Evolutionary conservation across 2,113 vertebrate species (phyloP).

Genomic region (Seriola rivoliana): DNA sequence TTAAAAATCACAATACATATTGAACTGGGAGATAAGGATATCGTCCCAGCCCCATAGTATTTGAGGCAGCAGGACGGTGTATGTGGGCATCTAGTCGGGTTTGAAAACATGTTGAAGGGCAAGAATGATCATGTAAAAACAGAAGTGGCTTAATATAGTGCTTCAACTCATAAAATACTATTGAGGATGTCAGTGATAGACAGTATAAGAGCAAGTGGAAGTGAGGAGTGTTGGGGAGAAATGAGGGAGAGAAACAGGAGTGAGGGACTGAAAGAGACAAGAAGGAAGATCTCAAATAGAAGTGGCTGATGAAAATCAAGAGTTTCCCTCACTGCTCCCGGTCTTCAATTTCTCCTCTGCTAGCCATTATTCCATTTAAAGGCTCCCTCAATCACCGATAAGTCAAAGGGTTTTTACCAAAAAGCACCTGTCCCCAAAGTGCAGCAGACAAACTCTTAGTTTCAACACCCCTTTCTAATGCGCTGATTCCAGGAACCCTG

Average conservation of each 20-base stretch:
- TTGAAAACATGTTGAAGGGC: slow-evolving; percentile 16
- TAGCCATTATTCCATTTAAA: slow-evolving; percentile 54
- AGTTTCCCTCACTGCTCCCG: slow-evolving; percentile 40
- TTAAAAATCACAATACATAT: too few species aligned
- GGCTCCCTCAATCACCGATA: slow-evolving; percentile 36
- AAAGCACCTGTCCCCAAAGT: slow-evolving; percentile 62
- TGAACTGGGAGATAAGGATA: too few species aligned
- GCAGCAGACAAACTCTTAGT: slow-evolving; percentile 17
- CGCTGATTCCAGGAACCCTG: slow-evolving; percentile 57
- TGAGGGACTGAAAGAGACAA: not conserved
- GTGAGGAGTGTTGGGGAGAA: slow-evolving; percentile 19
- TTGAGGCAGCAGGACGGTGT: too few species aligned
- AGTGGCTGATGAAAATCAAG: slow-evolving; percentile 51
- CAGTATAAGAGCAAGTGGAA: not conserved
- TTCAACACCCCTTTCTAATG: slow-evolving; percentile 48
- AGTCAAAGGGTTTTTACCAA: slow-evolving; percentile 22
- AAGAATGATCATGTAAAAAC: not conserved
- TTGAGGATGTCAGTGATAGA: slow-evolving; percentile 16
- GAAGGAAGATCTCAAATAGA: slow-evolving; percentile 2
- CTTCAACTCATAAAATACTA: not conserved
- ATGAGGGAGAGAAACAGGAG: not conserved
- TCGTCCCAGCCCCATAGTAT: too few species aligned
- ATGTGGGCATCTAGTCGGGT: not conserved
- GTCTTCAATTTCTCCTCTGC: slow-evolving; percentile 41
- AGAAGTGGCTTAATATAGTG: not conserved